Conservation (phyloP, 2,113 vertebrate species). For the Eretmochelys imbricata region DNA sequence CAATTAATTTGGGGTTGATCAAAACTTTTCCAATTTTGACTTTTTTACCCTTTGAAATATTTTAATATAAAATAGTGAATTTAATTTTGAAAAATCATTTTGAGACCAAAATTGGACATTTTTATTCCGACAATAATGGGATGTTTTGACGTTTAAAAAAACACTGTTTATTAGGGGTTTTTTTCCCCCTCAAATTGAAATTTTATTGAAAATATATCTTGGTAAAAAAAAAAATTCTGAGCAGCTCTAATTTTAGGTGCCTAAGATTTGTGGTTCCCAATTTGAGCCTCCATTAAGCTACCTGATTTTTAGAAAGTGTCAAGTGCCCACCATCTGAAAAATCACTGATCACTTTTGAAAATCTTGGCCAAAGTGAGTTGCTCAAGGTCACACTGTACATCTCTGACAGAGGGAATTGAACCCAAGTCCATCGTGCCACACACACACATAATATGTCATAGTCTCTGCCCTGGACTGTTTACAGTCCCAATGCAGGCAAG, state of each 20-base stretch:
- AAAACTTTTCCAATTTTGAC: neutral
- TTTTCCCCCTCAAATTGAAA: neutral
- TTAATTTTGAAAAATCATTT: neutral
- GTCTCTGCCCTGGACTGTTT: neutral
- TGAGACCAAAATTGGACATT: neutral
- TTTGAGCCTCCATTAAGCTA: neutral
- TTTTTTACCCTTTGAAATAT: neutral
- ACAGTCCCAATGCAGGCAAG: neutral
- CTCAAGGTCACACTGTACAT: neutral
- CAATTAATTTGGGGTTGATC: neutral
- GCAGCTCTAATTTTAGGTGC: neutral
- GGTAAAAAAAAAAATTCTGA: neutral
- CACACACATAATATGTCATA: neutral
- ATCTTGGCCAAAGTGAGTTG: neutral
- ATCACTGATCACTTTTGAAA: neutral
- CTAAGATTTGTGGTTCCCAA: neutral
- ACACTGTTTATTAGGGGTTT: neutral
- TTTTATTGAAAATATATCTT: neutral
- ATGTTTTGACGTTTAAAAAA: neutral
- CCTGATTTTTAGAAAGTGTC: neutral
- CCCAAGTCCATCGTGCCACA: neutral
- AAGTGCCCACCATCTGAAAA: neutral
- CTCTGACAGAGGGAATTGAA: neutral
- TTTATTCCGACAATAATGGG: neutral
- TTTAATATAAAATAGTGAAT: neutral